These are phyloP conservation scores for Botrylloides violaceus DNA, from an alignment of 23 tunicate species.

Conservation along the genomic window DNA sequence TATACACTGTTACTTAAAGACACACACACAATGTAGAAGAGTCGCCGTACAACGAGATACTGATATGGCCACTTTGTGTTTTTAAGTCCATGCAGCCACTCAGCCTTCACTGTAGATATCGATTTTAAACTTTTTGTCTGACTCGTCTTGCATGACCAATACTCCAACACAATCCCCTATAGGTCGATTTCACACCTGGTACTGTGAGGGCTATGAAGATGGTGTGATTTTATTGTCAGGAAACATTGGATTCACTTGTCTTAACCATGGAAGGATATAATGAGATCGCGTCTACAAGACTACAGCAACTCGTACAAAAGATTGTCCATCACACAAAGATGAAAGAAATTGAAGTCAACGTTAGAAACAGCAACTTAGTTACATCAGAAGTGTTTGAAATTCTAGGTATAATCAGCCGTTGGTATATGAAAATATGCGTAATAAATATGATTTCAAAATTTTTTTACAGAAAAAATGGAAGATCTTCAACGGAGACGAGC, in stretches of 20 bases:
- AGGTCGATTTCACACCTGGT: no score
- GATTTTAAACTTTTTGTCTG: no score
- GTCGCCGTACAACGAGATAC: no score
- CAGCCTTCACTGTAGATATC: no score
- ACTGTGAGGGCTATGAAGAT: no score
- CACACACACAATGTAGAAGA: no score
- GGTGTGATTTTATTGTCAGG: constrained; percentile 18
- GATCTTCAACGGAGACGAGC: constrained; percentile 65
- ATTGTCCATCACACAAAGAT: constrained; percentile 69
- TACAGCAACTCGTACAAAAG: constrained; percentile 62
- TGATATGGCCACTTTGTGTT: no score
- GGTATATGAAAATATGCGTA: neutral
- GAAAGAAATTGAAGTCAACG: constrained; percentile 79
- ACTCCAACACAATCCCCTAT: no score
- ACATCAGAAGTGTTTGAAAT: constrained; percentile 73
- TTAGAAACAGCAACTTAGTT: constrained; percentile 65
- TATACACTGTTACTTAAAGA: no score
- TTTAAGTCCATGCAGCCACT: no score
- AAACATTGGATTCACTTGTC: constrained; percentile 60
- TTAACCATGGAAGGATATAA: constrained; percentile 72
- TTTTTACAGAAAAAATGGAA: constrained; percentile 69
- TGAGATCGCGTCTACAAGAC: constrained; percentile 42
- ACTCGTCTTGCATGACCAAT: no score
- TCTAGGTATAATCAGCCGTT: constrained; percentile 30
- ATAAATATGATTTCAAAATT: neutral